Conservation (phyloP, 2,888 invertebrate species). For the Allolobophora icterica region DNA sequence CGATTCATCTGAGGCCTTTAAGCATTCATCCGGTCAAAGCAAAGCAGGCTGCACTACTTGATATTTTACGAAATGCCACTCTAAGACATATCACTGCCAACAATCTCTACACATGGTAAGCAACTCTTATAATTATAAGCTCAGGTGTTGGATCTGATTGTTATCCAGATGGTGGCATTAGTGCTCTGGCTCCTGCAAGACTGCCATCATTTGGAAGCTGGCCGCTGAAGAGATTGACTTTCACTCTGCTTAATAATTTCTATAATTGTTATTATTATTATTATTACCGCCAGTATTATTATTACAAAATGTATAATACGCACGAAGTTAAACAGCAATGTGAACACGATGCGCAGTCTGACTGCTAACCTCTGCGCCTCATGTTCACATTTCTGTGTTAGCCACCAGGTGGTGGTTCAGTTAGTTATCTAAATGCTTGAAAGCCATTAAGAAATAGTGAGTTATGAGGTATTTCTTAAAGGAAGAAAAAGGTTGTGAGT, state of each 20-base stretch:
- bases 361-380: too few relatives aligned
- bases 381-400: too few relatives aligned
- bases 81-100: conserved; percentile 41
- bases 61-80: conserved; percentile 35
- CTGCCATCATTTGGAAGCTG: neutral
- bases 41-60: conserved; percentile 21
- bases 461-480: too few relatives aligned
- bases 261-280: neutral
- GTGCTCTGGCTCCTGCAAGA: neutral
- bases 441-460: too few relatives aligned
- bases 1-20: neutral
- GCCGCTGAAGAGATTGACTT: too few relatives aligned
- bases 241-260: neutral
- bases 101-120: conserved; percentile 47
- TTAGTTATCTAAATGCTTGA: too few relatives aligned
- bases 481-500: too few relatives aligned
- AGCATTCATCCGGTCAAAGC: conserved; percentile 13
- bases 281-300: too few relatives aligned
- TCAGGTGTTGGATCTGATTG: neutral
- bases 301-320: too few relatives aligned
- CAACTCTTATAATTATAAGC: neutral
- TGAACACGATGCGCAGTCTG: too few relatives aligned
- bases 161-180: neutral
- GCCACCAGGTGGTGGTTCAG: too few relatives aligned
- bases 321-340: too few relatives aligned